Conservation (phyloP, 1,140 invertebrate genomes). For the Theocolax elegans region DNA sequence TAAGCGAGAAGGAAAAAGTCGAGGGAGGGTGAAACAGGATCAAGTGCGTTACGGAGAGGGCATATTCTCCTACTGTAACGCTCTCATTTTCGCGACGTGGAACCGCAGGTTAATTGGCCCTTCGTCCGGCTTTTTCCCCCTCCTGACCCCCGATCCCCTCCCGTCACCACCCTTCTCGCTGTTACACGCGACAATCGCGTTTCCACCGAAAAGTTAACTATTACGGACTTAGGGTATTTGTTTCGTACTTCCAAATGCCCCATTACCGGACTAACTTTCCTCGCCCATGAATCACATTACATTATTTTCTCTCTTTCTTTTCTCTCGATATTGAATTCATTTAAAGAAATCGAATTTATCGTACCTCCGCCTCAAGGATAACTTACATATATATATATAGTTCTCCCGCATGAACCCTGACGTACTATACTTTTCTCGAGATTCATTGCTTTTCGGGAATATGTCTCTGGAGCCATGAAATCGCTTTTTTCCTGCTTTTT, state of each 20-base stretch:
- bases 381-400: background rate
- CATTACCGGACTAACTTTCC: too few species aligned
- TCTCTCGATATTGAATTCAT: constrained; percentile 34
- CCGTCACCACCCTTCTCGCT: too few species aligned
- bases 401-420: background rate
- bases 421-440: background rate
- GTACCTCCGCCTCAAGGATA: background rate
- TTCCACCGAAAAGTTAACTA: too few species aligned
- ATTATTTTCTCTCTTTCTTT: too few species aligned
- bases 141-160: too few species aligned
- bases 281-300: constrained; percentile 34
- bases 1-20: background rate
- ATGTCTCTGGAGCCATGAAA: constrained; percentile 4
- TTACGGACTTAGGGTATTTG: too few species aligned
- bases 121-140: background rate
- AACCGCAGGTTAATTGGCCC: constrained; percentile 51
- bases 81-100: constrained; percentile 48
- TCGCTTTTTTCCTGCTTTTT: constrained; percentile 5
- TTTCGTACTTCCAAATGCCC: too few species aligned
- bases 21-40: background rate
- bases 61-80: background rate
- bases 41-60: background rate
- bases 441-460: constrained; percentile 24
- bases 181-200: too few species aligned
- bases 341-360: constrained; percentile 40